A percentile compares a stretch with the other conserved stretches of the same genome.
Conservation (phyloP, 2,888 invertebrate species). For the Drosophila falleni region DNA sequence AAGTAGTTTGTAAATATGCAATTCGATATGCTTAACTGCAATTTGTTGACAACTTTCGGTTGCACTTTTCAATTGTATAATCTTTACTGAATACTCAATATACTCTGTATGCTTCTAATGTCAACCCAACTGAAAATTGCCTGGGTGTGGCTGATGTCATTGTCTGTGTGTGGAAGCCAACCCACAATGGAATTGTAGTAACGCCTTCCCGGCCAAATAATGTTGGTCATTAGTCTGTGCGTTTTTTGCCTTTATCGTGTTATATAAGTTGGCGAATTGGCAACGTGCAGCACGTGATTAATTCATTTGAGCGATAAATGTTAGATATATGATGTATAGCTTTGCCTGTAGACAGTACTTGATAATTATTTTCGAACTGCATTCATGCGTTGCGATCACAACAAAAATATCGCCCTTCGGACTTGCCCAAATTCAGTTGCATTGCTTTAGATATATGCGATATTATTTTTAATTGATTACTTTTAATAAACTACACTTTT, state of each 20-base stretch:
- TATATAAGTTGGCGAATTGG: constrained; percentile 44
- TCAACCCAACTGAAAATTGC: constrained; percentile 43
- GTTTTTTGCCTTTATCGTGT: constrained; percentile 9
- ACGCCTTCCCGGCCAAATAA: constrained; percentile 36
- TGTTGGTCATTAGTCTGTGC: constrained; percentile 32
- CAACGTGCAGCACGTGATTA: constrained; percentile 57
- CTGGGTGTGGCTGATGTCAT: constrained; percentile 53
- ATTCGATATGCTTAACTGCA: constrained; percentile 17
- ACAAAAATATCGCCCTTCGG: constrained; percentile 15
- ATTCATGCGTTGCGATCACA: constrained; percentile 34
- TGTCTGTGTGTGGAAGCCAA: constrained; percentile 32
- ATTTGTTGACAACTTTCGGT: constrained; percentile 44
- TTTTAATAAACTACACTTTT: background rate
- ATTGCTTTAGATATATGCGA: constrained; percentile 2
- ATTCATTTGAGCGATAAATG: constrained; percentile 26
- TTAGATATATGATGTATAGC: constrained; percentile 24
- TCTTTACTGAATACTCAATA: background rate
- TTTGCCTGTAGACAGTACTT: constrained; percentile 5
- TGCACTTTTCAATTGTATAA: constrained; percentile 4
- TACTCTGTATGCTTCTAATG: constrained; percentile 23
- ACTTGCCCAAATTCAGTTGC: constrained; percentile 16
- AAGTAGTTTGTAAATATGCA: constrained; percentile 10
- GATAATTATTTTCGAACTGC: constrained; percentile 40
- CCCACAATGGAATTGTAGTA: constrained; percentile 30
- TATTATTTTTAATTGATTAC: constrained; percentile 5